A percentile compares a stretch with the other conserved stretches of the same genome.
Evolutionary conservation across 2,113 vertebrate genomes (phyloP).

Genomic region (Microtus ochrogaster): DNA sequence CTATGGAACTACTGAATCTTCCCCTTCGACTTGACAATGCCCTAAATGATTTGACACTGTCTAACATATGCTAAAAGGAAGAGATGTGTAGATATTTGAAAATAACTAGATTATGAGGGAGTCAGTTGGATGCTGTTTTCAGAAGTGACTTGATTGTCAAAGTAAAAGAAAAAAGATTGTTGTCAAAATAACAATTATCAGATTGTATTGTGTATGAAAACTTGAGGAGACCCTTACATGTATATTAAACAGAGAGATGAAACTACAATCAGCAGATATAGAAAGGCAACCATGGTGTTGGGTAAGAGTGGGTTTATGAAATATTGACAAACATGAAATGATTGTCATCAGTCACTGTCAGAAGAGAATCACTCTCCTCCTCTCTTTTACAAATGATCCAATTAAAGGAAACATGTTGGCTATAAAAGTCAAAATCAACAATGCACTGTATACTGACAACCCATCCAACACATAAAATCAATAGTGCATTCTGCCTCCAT

Average conservation of each 20-base stretch:
- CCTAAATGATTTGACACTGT: background rate
- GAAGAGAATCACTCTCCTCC: conserved; percentile 88
- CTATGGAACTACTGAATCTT: background rate
- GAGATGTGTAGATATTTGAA: background rate
- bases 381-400: conserved; percentile 93
- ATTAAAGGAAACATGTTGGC: conserved; percentile 93
- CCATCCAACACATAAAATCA: conserved; percentile 93
- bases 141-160: conserved; percentile 54
- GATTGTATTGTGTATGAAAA: background rate
- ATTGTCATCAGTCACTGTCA: conserved; percentile 92
- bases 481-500: conserved; percentile 90
- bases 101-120: background rate
- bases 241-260: conserved; percentile 70
- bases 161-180: background rate
- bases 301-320: conserved; percentile 91
- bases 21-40: background rate
- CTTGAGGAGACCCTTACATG: conserved; percentile 29
- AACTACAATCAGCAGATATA: conserved; percentile 77
- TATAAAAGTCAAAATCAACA: conserved; percentile 94
- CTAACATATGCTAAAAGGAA: background rate
- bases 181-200: background rate
- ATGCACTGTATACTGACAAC: conserved; percentile 90
- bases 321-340: conserved; percentile 93
- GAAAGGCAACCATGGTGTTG: conserved; percentile 88
- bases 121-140: conserved; percentile 11